phyloP scores from a whole-genome alignment of 2,113 vertebrate genomes.

The Oncorhynchus gorbuscha region DNA sequence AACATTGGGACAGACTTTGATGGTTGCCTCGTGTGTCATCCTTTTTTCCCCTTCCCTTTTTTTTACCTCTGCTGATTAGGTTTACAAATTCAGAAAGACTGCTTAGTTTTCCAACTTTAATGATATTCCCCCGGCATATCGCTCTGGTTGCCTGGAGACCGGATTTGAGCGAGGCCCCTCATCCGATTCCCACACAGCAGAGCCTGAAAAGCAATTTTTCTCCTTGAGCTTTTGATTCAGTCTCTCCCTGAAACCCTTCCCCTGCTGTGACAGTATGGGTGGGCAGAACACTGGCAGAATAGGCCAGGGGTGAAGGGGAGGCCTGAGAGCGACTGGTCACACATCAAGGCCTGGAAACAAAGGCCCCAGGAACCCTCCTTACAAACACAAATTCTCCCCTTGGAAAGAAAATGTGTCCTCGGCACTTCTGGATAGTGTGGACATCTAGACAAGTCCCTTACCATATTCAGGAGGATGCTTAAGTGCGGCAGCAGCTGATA shows the following conservation, averaged over 20 bases:
- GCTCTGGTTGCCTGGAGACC: constrained; percentile 96
- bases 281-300: constrained; percentile 82
- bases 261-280: constrained; percentile 97
- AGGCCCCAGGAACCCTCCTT: constrained; percentile 88
- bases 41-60: not conserved
- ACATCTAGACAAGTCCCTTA: not conserved
- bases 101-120: constrained; percentile 96
- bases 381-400: constrained; percentile 88
- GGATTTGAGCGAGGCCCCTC: constrained; percentile 99
- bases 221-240: constrained; percentile 97
- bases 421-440: not conserved
- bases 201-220: constrained; percentile 96
- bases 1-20: not conserved
- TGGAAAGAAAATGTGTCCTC: constrained; percentile 43
- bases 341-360: constrained; percentile 99
- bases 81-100: constrained; percentile 87
- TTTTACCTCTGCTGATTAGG: constrained; percentile 74
- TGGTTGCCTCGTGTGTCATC: not conserved
- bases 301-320: constrained; percentile 83
- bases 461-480: not conserved
- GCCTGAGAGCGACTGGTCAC: constrained; percentile 88
- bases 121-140: constrained; percentile 98
- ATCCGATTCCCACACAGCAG: constrained; percentile 99
- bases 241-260: constrained; percentile 96
- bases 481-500: not conserved